phyloP scores from a whole-genome alignment of 2,113 vertebrate genomes.

The Peromyscus polionotus region DNA sequence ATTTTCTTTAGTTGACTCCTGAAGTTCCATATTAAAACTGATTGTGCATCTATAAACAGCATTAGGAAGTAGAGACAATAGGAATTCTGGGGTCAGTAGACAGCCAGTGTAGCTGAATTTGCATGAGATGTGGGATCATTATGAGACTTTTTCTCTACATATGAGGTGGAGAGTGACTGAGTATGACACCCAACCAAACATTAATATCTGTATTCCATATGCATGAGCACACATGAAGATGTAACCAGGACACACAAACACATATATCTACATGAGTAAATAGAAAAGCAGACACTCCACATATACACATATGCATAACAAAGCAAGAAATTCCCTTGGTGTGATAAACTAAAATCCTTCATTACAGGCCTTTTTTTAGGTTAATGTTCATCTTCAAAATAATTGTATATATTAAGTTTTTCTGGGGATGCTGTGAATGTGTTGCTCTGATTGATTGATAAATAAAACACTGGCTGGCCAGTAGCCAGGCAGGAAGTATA shows the following conservation, averaged over 20 bases:
- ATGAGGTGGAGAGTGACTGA: background rate
- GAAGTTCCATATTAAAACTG: background rate
- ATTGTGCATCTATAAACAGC: background rate
- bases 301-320: background rate
- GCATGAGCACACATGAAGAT: background rate
- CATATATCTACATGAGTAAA: background rate
- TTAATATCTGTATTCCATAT: background rate
- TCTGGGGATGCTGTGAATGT: background rate
- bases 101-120: background rate
- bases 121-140: background rate
- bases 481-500: no score
- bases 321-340: background rate
- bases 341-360: background rate
- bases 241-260: background rate
- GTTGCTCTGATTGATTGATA: no score
- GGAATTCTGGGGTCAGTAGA: background rate
- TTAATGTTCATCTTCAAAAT: background rate
- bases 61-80: background rate
- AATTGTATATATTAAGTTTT: background rate
- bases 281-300: background rate
- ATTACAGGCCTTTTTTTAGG: background rate
- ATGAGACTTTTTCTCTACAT: background rate
- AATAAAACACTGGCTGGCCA: no score
- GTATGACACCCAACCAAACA: background rate
- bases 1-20: background rate